phyloP scores from a whole-genome alignment of 2,797 vertebrate genomes.

The Hyperoplus lanceolatus region DNA sequence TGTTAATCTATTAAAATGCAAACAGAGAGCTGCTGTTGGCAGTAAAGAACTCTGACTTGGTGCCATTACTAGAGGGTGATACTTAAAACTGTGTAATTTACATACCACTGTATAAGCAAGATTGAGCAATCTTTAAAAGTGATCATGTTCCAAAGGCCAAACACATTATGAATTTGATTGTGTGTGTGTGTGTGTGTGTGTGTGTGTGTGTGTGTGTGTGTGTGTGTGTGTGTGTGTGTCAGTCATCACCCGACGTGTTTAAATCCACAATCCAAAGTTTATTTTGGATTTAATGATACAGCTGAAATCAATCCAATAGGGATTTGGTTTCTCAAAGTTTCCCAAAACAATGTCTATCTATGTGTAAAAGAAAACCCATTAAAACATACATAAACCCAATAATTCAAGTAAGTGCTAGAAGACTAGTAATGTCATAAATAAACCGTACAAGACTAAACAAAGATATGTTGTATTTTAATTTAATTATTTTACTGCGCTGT shows the following conservation, averaged over 20 bases:
- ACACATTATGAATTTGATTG: background rate
- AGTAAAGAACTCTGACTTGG: background rate
- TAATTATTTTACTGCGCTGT: background rate
- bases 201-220: too few species aligned
- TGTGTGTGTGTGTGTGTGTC: background rate
- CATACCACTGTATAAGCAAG: too few species aligned
- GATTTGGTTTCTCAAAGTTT: background rate
- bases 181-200: too few species aligned
- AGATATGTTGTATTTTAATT: background rate
- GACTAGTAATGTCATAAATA: background rate
- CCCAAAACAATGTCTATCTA: background rate
- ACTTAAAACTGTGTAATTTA: background rate
- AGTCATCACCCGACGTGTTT: background rate
- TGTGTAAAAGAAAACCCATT: background rate
- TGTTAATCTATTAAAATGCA: background rate
- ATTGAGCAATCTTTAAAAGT: background rate
- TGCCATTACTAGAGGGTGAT: background rate
- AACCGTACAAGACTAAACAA: background rate
- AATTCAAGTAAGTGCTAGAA: background rate
- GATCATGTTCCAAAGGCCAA: background rate
- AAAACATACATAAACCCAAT: background rate
- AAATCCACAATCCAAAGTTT: background rate
- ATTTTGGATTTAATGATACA: background rate
- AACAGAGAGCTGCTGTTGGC: background rate
- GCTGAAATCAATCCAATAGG: background rate